Evolutionary conservation across 2,113 vertebrate genomes (phyloP).

Genomic region (Phylloscopus whistleri): DNA sequence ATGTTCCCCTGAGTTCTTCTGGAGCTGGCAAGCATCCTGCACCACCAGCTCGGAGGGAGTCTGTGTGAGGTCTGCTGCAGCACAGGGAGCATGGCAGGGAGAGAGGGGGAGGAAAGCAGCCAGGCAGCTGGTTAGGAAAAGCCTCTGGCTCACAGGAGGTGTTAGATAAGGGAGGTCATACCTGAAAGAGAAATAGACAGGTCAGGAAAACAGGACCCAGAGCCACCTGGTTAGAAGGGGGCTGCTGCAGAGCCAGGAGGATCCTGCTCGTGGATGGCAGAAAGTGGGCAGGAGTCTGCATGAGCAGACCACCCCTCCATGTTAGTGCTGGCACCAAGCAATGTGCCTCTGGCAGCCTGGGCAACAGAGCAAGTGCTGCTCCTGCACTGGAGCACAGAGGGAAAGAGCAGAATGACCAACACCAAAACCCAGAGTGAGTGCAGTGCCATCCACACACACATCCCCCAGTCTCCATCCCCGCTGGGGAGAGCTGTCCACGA

Average conservation of each 20-base stretch:
- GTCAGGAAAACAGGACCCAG: background rate
- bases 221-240: background rate
- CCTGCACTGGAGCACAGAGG: background rate
- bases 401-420: background rate
- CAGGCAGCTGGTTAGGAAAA: slow-evolving; percentile 61
- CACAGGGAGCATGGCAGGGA: background rate
- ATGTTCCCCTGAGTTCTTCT: slow-evolving; percentile 42
- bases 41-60: background rate
- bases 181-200: slow-evolving; percentile 57
- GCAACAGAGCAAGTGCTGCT: background rate
- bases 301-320: background rate
- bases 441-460: background rate
- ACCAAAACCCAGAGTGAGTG: background rate
- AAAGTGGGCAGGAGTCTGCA: background rate
- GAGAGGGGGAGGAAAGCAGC: slow-evolving; percentile 20
- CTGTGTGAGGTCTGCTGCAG: slow-evolving; percentile 13
- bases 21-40: slow-evolving; percentile 7
- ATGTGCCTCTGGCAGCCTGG: background rate
- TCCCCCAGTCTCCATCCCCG: background rate
- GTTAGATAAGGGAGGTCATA: slow-evolving; percentile 68
- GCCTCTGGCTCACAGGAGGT: slow-evolving; percentile 26
- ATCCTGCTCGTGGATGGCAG: background rate
- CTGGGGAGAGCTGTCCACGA: background rate
- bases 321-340: background rate
- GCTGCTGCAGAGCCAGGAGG: background rate